Base-by-base conservation (phyloP, 2,888 invertebrate genomes). In the Xanthia icteritia region DNA sequence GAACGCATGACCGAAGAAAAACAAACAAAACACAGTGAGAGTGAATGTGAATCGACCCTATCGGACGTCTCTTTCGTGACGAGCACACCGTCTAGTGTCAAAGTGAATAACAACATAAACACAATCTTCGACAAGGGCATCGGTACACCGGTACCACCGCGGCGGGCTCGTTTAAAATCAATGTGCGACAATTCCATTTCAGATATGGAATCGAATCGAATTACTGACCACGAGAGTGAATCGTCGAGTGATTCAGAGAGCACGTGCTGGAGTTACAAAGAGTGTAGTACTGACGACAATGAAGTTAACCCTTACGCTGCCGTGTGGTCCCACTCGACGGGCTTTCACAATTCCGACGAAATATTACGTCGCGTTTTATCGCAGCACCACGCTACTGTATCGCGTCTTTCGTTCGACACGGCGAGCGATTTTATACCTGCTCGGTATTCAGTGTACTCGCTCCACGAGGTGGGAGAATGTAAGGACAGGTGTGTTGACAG, bases 251-350 rank as follows among this genome's bases (percentile, higher is more conserved):
- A 96, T 81, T 96, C 96, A 0, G 95, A 92, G 73, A 96, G 96
- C 90, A 96, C 96, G 51, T 95, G 96, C 78, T 96, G 96, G 96
- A 96, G 96, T 77, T 96, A 96, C 91, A 95, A 96, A 86, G 96
- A 95, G 81, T 96, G 96, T 83, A 94, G 91, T 73, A 90, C 91
- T 6, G 95, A 94, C 69, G 91, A 91, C 17, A 94, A 93, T 58
- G 93, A 94, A 42, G 82, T 85, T 1, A 93, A 93, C 85, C 92
- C 94, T 45, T 97, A 97, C 91, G 94, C 95, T 6, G 94, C 91
- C 2, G 93, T 97, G 45, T 97, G 97, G 97, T 91, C 93, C 0
- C 96, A 96, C 70, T 96, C 96, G 15, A 94, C 92, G 75, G 97
- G 97, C n/a, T 96, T 92, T 90, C 96, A 95, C 91, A 95, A 96